Base-by-base conservation (phyloP, 1,140 invertebrate species). In the Brachionus sp. region DNA sequence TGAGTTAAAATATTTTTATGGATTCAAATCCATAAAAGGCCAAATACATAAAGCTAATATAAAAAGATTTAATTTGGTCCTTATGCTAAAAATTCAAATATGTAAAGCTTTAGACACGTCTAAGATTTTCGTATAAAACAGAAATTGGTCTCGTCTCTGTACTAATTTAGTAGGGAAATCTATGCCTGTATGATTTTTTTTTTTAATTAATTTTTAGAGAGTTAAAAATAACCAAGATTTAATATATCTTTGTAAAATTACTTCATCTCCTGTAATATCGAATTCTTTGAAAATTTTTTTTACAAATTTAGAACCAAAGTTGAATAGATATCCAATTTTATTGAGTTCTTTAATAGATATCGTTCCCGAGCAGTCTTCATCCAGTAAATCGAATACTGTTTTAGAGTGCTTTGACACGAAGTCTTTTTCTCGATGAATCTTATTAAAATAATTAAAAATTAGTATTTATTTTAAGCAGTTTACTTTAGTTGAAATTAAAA, bases 391-490 rank as follows among this genome's bases (percentile, higher is more conserved):
- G 82, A 88, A 88, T n/a, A 87, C 86, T 44, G 85, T 87, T 50
- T 84, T 84, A 13, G 86, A 86, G 77, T 88, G 87, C 4, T 86
- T 84, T 70, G 86, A 86, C 39, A 88, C 88, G 57, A 88, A 88
- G 78, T 88, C 86, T 83, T 88, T 87, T 66, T 88, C 87, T 25
- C 85, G 84, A 9, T 84, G 68, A 77, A 87, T 86, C 86, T 87
- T 75, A 5, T 35, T 13, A 19, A 42, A 42, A 3, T 64, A 0
- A 37, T 13, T 29, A 23, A 25, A 68, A 39, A 16, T 9, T 37
- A 35, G 3, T 80, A 37, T 80, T 37, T 39, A n/a, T 29, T 13
- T 13, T 2, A 66, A 16, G 3, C 0, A 70, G 10, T 19, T 62
- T 33, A 84, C 84, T 84, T 84, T 84, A 16, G 68, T 66, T 29